Percentiles rank a stretch among this genome's conserved stretches.
These are phyloP conservation scores for Ahaetulla prasina DNA, from an alignment of 2,113 vertebrate genomes.

Conservation along the genomic window DNA sequence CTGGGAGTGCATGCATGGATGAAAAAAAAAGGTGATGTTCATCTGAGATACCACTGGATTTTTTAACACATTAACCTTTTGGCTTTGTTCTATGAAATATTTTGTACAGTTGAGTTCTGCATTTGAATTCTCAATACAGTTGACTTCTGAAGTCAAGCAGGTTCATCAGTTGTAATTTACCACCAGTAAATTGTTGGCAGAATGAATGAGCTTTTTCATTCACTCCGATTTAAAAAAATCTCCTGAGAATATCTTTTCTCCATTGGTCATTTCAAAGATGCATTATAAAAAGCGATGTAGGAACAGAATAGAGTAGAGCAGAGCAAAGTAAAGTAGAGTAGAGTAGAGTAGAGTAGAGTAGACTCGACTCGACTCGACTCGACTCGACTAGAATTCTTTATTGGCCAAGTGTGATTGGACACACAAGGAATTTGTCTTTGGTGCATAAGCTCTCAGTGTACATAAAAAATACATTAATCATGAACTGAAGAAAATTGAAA, in stretches of 20 bases:
- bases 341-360: no score
- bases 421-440: no score
- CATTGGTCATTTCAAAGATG: neutral
- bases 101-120: neutral
- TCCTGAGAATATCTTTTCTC: neutral
- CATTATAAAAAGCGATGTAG: neutral
- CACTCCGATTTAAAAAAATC: neutral
- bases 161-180: neutral
- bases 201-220: neutral
- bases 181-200: neutral
- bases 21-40: no score
- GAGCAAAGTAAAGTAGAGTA: no score
- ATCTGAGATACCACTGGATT: neutral
- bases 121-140: neutral
- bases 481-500: neutral
- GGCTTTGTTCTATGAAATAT: neutral
- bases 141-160: neutral
- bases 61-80: neutral
- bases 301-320: no score
- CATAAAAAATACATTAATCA: no score
- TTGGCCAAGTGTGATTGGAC: no score
- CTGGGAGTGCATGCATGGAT: neutral
- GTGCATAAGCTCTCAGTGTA: no score
- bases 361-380: no score
- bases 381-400: no score